Base-by-base conservation (phyloP, 2,113 vertebrate genomes). In the Brienomyrus brachyistius region DNA sequence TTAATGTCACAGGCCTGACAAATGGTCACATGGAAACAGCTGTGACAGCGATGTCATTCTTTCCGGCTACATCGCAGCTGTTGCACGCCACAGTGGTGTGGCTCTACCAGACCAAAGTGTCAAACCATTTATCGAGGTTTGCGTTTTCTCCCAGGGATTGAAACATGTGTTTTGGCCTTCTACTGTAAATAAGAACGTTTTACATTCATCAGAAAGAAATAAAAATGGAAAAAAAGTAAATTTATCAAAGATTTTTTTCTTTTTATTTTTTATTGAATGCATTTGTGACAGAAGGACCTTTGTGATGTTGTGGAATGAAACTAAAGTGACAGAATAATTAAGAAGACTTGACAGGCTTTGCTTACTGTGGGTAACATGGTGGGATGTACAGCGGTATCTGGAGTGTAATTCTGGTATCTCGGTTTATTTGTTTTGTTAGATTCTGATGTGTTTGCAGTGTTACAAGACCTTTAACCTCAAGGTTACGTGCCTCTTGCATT, bases 101-200 rank as follows among this genome's bases (percentile, higher is more conserved):
- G 87, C 47, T 10, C 21, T 35, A 45, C 84, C 62, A 35, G 31
- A 74, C 74, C 77, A 89, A 84, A 89, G 77, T 40, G 19, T 89
- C 88, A 84, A 84, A 89, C 50, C 47, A 27, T 54, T 77, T 86
- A 21, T 50, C 19, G 35, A 52, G 89, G 15, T 43, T 88, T 62
- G 45, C 54, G 23, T 89, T 83, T 56, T 21, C 40, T 89, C 54
- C 66, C 48, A 52, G 66, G 45, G 89, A 87, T 77, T 74, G 66
- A 21, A 45, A 84, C 85, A 51, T 74, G 35, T 40, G 17, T 59
- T 54, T 62, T 88, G 43, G 52, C 87, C 70, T 62, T 90, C 83
- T 90, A 90, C 74, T 88, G 59, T 90, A 88, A 52, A 88, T 82
- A 90, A 84, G 52, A 84, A 89, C 11, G 13, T 85, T 89, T 84